Percentiles rank a stretch among this genome's conserved stretches.
phyloP scores from a whole-genome alignment of 2,888 invertebrate species.

The Xiphydria camelus region DNA sequence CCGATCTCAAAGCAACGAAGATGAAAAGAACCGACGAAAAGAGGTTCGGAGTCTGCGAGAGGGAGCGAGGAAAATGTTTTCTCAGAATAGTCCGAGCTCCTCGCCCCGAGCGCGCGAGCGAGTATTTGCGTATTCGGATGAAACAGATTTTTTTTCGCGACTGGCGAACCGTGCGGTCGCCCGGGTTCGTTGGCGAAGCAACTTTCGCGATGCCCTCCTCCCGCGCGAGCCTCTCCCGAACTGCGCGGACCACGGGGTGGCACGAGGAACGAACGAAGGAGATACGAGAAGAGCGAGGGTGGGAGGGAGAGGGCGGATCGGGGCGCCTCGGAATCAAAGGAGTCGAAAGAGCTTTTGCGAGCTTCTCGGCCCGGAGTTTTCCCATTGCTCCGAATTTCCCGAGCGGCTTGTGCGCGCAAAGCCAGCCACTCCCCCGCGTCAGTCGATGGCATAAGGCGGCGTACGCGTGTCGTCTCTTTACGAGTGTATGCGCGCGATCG shows the following conservation, averaged over 20 bases:
- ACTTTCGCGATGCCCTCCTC: slow-evolving; percentile 30
- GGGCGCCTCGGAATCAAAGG: slow-evolving; percentile 47
- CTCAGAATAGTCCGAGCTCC: no score
- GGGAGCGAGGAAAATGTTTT: no score
- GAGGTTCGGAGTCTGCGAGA: neutral
- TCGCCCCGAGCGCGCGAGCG: no score
- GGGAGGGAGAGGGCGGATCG: neutral
- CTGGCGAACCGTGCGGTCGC: slow-evolving; percentile 24
- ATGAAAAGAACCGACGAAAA: neutral
- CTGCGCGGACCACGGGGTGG: slow-evolving; percentile 26
- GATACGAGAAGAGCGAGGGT: slow-evolving; percentile 17
- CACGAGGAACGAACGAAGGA: slow-evolving; percentile 16
- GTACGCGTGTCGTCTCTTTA: neutral
- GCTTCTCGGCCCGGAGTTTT: slow-evolving; percentile 53
- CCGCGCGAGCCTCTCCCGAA: no score
- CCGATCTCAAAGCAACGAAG: no score
- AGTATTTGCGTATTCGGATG: no score
- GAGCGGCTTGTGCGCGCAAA: slow-evolving; percentile 1
- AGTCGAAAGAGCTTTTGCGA: slow-evolving; percentile 51
- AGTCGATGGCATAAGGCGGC: slow-evolving; percentile 1
- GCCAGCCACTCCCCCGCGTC: no score
- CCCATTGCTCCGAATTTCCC: slow-evolving; percentile 55
- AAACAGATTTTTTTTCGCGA: slow-evolving; percentile 1
- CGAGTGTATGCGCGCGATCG: neutral
- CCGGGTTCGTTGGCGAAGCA: slow-evolving; percentile 39